Evolutionary conservation across 2,113 vertebrate genomes (phyloP), one percentile per base, ranked within the genome.

Genomic region (Etia nguti): DNA sequence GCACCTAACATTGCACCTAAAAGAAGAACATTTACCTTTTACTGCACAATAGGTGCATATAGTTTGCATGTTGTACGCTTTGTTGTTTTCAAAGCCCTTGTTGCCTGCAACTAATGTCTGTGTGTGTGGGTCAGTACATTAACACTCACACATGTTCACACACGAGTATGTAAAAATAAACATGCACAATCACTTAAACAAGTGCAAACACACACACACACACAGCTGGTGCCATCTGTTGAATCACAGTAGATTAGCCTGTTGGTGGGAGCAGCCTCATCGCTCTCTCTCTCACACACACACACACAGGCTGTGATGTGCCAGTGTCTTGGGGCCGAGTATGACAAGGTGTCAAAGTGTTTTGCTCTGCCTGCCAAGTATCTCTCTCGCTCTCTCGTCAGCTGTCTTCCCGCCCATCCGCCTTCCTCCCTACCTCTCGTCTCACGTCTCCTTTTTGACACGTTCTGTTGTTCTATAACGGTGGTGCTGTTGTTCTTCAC

Each of bases 261-360:
- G 87, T 86, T 82, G 84, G 85, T 84, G 84, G 83, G 52, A 80
- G 83, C 87, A 48, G 83, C 89, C n/a, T 79, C 62, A 18, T 82
- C 82, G 4, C 82, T 34, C 52, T 11, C 43, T 6, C 56, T 10
- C 79, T 2, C 22, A 22, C 54, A 56, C 54, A 60, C 85, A 86
- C 86, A 85, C 86, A 85, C 80, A 55, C 57, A 83, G 24, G 75
- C 92, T 81, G 88, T 11, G 59, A 82, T 81, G 89, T 82, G 88
- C 80, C 86, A 85, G 82, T 18, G 36, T 89, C 90, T 92, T 36
- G 6, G 41, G 80, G 90, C 89, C 73, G 82, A 90, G 38, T 43
- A 70, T 85, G 90, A 91, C 80, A 36, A 89, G 85, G 93, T 94
- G 92, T 94, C 92, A 93, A 92, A 90, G 89, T 38, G 88, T 87